Evolutionary conservation across 2,113 vertebrate species (phyloP).

Genomic region (Arvicanthis niloticus): DNA sequence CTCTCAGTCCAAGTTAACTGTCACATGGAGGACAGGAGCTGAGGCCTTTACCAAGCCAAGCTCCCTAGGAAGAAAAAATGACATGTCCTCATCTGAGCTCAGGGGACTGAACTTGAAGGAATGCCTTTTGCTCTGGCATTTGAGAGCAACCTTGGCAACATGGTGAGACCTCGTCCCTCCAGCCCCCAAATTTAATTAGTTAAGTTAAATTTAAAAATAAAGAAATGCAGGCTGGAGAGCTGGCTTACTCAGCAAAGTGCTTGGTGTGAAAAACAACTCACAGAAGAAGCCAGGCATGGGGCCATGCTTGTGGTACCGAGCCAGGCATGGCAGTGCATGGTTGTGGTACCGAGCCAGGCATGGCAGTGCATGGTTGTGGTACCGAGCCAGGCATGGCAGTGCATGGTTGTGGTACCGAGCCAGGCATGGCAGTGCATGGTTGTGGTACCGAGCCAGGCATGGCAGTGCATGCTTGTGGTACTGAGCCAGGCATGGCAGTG

Average conservation of each 20-base stretch:
- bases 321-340: too few relatives aligned
- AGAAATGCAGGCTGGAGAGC: neutral
- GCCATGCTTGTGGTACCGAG: too few relatives aligned
- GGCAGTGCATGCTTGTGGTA: neutral
- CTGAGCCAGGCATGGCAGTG: too few relatives aligned
- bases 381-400: too few relatives aligned
- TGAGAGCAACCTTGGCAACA: neutral
- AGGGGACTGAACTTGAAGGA: neutral
- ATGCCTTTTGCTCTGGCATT: neutral
- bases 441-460: neutral
- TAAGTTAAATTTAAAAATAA: neutral
- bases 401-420: neutral
- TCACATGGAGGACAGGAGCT: too few relatives aligned
- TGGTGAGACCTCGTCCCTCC: neutral
- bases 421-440: too few relatives aligned
- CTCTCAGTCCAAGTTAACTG: neutral
- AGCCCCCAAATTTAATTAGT: neutral
- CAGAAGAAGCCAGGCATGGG: neutral
- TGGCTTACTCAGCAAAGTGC: neutral
- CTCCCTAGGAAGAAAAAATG: neutral
- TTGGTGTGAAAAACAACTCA: neutral
- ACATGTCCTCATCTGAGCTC: neutral
- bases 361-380: neutral
- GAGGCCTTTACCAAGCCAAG: neutral
- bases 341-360: neutral